Evolutionary conservation across 2,797 vertebrate genomes (phyloP).

Genomic region (Podarcis lilfordi): DNA sequence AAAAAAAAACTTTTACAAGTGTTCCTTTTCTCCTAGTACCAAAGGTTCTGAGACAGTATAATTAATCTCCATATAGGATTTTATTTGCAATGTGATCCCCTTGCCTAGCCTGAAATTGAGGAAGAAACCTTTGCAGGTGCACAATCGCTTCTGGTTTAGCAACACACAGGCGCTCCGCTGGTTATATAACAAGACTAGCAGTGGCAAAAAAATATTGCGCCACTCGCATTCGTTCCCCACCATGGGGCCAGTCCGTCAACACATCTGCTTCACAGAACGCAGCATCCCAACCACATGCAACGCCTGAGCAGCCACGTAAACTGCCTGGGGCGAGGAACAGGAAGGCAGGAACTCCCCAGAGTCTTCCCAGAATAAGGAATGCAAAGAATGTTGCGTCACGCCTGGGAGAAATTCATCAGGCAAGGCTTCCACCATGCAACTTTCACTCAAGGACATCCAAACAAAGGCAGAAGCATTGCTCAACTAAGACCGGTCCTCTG

Average conservation of each 20-base stretch:
- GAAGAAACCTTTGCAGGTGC: too few relatives aligned
- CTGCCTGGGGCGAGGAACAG: not conserved
- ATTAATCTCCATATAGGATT: too few relatives aligned
- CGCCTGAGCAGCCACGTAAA: not conserved
- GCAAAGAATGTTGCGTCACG: not conserved
- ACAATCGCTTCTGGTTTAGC: not conserved
- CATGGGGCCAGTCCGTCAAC: too few relatives aligned
- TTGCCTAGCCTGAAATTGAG: too few relatives aligned
- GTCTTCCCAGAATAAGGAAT: not conserved
- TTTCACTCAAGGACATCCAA: not conserved
- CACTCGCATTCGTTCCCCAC: too few relatives aligned
- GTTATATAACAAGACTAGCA: not conserved
- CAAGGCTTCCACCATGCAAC: not conserved
- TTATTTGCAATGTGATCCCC: not conserved
- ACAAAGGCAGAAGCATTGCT: not conserved
- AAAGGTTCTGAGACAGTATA: too few relatives aligned
- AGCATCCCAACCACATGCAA: not conserved
- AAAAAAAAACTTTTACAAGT: too few relatives aligned
- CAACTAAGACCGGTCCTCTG: not conserved
- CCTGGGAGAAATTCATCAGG: not conserved
- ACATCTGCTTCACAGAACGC: too few relatives aligned
- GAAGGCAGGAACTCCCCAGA: not conserved
- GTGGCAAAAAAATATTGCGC: accelerated
- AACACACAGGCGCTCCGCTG: not conserved
- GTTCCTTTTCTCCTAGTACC: not conserved